A percentile compares a stretch with the other conserved stretches of the same genome.
Conservation (phyloP, 2,113 vertebrate genomes). For the Cathartes aura region DNA sequence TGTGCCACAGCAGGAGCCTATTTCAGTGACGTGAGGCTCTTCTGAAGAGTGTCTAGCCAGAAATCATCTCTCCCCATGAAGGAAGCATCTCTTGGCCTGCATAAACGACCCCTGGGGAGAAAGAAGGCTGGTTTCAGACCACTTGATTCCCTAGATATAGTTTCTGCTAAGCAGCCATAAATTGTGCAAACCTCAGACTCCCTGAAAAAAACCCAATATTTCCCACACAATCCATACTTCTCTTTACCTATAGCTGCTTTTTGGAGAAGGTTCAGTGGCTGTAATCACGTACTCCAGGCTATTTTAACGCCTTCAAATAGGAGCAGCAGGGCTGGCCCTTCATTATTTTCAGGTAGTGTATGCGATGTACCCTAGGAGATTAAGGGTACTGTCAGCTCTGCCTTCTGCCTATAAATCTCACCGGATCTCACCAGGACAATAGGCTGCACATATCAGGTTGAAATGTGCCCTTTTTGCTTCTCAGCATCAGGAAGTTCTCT, state of each 20-base stretch:
- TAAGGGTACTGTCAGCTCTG: neutral
- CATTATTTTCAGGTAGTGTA: neutral
- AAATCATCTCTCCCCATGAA: neutral
- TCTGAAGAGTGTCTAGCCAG: neutral
- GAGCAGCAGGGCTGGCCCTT: neutral
- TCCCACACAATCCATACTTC: neutral
- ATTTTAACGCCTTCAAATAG: neutral
- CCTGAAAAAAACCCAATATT: neutral
- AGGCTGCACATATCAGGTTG: neutral
- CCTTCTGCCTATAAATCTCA: neutral
- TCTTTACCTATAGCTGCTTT: neutral
- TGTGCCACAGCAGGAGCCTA: neutral
- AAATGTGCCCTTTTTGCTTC: neutral
- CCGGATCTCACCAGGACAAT: fast-evolving
- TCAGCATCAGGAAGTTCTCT: neutral
- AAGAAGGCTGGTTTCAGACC: neutral
- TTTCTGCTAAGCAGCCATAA: neutral
- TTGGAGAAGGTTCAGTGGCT: neutral
- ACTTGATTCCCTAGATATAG: neutral
- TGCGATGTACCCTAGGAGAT: neutral
- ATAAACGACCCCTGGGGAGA: neutral
- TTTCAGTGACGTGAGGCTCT: neutral
- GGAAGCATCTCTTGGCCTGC: neutral
- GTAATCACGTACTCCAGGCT: neutral
- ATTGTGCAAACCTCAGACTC: neutral